These are phyloP conservation scores for Lucinisca nassula DNA, from an alignment of 2,888 invertebrate species.

Conservation along the genomic window DNA sequence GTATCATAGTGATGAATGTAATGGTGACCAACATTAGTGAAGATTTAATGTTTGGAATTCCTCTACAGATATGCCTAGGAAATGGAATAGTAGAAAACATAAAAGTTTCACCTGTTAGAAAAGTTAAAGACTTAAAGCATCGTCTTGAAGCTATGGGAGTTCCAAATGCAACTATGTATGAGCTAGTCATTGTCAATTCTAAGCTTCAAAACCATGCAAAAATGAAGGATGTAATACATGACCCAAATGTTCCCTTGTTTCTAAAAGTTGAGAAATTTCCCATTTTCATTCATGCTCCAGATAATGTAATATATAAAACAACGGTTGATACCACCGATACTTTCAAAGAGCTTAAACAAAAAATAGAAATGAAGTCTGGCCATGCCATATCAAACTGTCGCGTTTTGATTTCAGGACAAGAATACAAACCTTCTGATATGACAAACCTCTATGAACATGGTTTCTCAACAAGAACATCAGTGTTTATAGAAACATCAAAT, in stretches of 20 bases:
- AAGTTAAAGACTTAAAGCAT: slow-evolving; percentile 75
- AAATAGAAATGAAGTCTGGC: slow-evolving; percentile 80
- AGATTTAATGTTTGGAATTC: slow-evolving; percentile 78
- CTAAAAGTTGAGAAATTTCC: slow-evolving; percentile 81
- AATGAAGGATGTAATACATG: slow-evolving; percentile 75
- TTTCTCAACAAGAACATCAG: slow-evolving; percentile 76
- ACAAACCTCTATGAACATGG: slow-evolving; percentile 75
- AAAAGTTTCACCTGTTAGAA: slow-evolving; percentile 76
- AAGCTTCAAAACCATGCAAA: slow-evolving; percentile 72
- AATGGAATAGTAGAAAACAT: slow-evolving; percentile 79
- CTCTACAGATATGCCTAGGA: slow-evolving; percentile 75
- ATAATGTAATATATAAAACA: slow-evolving; percentile 81
- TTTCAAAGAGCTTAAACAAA: slow-evolving; percentile 75
- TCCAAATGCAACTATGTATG: slow-evolving; percentile 79
- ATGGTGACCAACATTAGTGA: slow-evolving; percentile 72
- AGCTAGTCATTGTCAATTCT: slow-evolving; percentile 72
- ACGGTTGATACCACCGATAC: slow-evolving; percentile 74
- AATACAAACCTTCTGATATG: slow-evolving; percentile 68
- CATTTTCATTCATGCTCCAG: slow-evolving; percentile 78
- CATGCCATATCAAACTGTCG: slow-evolving; percentile 73
- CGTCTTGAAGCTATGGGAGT: slow-evolving; percentile 79
- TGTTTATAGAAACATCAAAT: slow-evolving; percentile 74
- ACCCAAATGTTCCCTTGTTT: slow-evolving; percentile 72
- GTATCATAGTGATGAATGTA: slow-evolving; percentile 74
- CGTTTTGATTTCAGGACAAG: slow-evolving; percentile 78